Conservation (phyloP, 2,888 invertebrate species). For the Pristionchus entomophagus region DNA sequence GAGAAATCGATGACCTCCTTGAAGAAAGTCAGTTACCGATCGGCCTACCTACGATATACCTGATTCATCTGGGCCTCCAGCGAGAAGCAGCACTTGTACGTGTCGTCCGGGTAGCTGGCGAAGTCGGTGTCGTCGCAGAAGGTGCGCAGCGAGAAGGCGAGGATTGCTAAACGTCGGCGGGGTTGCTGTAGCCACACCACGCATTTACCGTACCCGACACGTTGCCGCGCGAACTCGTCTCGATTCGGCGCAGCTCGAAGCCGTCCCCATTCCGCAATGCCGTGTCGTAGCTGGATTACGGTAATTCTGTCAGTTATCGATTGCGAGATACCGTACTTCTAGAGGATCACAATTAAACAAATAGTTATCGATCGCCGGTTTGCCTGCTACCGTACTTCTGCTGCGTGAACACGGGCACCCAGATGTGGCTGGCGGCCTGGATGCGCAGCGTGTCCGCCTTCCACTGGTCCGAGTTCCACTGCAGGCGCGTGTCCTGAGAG, state of each 20-base stretch:
- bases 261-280: constrained; percentile 73
- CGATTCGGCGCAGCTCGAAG: constrained; percentile 72
- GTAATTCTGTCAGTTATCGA: background rate
- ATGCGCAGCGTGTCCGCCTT: constrained; percentile 70
- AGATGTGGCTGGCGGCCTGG: constrained; percentile 72
- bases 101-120: constrained; percentile 73
- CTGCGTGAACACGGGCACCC: constrained; percentile 72
- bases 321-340: background rate
- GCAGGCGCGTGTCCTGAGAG: constrained; percentile 57
- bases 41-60: constrained; percentile 42
- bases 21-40: constrained; percentile 24
- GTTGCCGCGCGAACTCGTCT: constrained; percentile 69
- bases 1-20: constrained; percentile 72
- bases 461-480: constrained; percentile 69
- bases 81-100: constrained; percentile 74
- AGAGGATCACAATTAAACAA: too few species aligned
- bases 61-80: constrained; percentile 70
- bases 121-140: constrained; percentile 75
- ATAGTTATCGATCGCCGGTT: too few species aligned
- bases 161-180: constrained; percentile 55
- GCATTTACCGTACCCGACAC: constrained; percentile 54
- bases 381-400: constrained; percentile 60
- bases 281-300: constrained; percentile 66
- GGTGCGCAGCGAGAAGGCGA: constrained; percentile 73
- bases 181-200: background rate